Evolutionary conservation across 1,140 invertebrate species (phyloP).

Genomic region (Samia ricini): DNA sequence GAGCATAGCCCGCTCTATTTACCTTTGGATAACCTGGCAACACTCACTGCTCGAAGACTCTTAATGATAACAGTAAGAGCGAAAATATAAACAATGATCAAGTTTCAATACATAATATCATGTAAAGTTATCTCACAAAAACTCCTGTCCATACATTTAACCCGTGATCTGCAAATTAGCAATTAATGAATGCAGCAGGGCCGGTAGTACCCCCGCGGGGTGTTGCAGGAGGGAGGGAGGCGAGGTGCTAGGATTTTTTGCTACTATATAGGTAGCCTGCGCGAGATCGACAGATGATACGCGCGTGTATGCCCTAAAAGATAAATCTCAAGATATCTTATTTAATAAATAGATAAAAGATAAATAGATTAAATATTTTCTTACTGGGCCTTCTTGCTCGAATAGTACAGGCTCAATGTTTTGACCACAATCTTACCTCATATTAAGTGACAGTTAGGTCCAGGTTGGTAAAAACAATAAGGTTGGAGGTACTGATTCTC

Average conservation of each 20-base stretch:
- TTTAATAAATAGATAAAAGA: not conserved
- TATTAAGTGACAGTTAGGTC: too few relatives aligned
- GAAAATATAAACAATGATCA: not conserved
- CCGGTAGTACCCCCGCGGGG: conserved; percentile 22
- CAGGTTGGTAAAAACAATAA: too few relatives aligned
- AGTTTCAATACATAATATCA: not conserved
- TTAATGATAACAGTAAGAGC: not conserved
- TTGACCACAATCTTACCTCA: too few relatives aligned
- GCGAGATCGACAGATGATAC: conserved; percentile 32
- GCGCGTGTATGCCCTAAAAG: conserved; percentile 16
- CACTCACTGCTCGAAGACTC: too few relatives aligned
- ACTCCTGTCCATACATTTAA: conserved; percentile 22
- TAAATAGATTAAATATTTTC: too few relatives aligned
- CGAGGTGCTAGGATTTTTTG: conserved; percentile 51
- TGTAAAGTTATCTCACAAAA: not conserved
- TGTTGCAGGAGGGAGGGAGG: conserved; percentile 20
- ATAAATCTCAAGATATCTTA: conserved; percentile 20
- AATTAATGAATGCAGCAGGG: conserved; percentile 70
- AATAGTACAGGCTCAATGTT: too few relatives aligned
- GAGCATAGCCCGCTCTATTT: too few relatives aligned
- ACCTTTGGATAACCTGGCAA: too few relatives aligned
- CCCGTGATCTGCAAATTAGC: conserved; percentile 67
- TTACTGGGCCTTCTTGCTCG: too few relatives aligned
- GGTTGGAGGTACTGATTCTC: too few relatives aligned
- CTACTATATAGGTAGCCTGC: conserved; percentile 60